Percentiles rank a stretch among this genome's conserved stretches.
Conservation (phyloP, 1,140 invertebrate genomes). For the Phymorhynchus buccinoides region DNA sequence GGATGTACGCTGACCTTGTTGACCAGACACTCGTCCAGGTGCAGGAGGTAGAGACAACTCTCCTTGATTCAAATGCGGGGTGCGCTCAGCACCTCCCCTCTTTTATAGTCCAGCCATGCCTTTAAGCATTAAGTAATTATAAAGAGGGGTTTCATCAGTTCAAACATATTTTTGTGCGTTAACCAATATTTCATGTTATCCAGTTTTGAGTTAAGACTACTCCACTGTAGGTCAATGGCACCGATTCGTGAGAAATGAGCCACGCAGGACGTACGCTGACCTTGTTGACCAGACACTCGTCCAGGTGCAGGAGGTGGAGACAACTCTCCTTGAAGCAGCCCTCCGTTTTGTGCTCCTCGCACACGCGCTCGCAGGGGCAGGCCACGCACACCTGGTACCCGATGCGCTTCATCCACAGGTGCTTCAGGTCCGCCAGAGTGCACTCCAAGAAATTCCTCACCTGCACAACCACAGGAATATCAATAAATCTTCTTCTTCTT, state of each 20-base stretch:
- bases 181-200: no score
- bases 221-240: no score
- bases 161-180: no score
- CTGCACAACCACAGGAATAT: conserved; percentile 46
- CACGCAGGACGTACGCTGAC: conserved; percentile 60
- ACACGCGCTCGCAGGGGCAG: conserved; percentile 72
- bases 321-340: conserved; percentile 69
- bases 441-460: conserved; percentile 74
- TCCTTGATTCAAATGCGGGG: no score
- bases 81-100: no score
- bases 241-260: no score
- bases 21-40: conserved; percentile 74
- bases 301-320: conserved; percentile 73
- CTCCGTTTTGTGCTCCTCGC: conserved; percentile 65
- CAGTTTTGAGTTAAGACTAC: no score
- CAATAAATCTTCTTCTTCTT: not conserved
- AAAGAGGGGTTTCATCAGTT: no score
- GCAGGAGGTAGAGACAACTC: conserved; percentile 73
- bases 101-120: no score
- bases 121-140: no score
- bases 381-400: conserved; percentile 68
- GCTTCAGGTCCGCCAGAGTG: conserved; percentile 69
- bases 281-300: conserved; percentile 74
- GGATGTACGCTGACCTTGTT: conserved; percentile 68
- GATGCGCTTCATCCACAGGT: conserved; percentile 73